Evolutionary conservation across 2,888 invertebrate species (phyloP), one percentile per base, ranked within the genome.

Genomic region (Reticulitermes lucifugus): DNA sequence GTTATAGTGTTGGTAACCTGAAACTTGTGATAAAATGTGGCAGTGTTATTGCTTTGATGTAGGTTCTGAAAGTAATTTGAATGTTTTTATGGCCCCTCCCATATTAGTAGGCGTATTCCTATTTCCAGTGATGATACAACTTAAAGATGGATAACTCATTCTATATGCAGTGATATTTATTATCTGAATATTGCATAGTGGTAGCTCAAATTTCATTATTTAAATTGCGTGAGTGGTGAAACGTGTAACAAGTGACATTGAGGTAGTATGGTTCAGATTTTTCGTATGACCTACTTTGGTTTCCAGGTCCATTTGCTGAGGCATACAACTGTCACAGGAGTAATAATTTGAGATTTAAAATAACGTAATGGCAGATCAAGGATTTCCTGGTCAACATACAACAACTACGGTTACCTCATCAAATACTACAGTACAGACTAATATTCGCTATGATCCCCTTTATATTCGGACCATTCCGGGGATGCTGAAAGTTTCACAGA

Each of bases 301-400:
- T 80, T 80, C 29, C 60, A 80, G 80, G 35, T n/a, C 2, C 18
- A 29, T 73, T 18, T 71, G 35, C 18, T 73, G 41, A 41, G 9
- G 29, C 6, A 29, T 73, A 35, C 2, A 73, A 14, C 29, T 5
- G 73, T 73, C 2, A 65, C 2, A n/a, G 6, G 60, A 12, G 65
- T 65, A n/a, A 12, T 25, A 65, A 73, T 73, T 41, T 2, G 73
- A 41, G 41, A 73, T 29, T 41, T 73, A 35, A 25, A n/a, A 29
- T 25, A 35, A 7, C 51, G 86, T 29, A 51, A 87, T 87, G 87
- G 86, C 86, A 71, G 95, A 95, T 88, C 92, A 92, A 89, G 95
- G 94, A 71, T 96, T 96, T 91, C 96, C 96, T 5, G 94, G 94
- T 46, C 95, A 95, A 89, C 96, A 96, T 83, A 96, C 96, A 0